Percentiles rank a stretch among this genome's conserved stretches.
Evolutionary conservation across 2,113 vertebrate genomes (phyloP).

Genomic region (Eubucco bourcierii): DNA sequence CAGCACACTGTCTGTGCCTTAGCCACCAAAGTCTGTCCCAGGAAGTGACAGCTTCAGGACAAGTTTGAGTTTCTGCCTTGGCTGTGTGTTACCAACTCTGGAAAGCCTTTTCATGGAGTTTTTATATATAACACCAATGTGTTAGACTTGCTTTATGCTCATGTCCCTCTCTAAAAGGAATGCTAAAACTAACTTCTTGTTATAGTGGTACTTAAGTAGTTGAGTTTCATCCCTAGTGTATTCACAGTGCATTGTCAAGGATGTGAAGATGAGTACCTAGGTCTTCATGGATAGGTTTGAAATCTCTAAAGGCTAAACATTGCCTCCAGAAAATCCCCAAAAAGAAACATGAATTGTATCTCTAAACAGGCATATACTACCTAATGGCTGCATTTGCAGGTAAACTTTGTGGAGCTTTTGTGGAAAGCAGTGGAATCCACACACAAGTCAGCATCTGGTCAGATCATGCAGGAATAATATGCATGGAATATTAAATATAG

Average conservation of each 20-base stretch:
- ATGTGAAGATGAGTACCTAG: neutral
- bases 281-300: neutral
- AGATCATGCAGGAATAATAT: neutral
- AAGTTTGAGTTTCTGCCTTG: neutral
- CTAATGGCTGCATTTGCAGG: neutral
- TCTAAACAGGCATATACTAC: neutral
- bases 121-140: neutral
- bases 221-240: neutral
- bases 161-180: neutral
- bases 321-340: neutral
- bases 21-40: neutral
- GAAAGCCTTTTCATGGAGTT: neutral
- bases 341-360: neutral
- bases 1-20: neutral
- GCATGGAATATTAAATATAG: neutral
- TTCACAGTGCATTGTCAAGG: neutral
- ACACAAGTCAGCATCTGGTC: neutral
- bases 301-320: neutral
- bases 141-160: neutral
- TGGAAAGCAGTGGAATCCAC: neutral
- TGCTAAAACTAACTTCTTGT: neutral
- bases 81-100: neutral
- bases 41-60: neutral
- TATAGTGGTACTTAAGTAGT: neutral
- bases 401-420: neutral